Evolutionary conservation across 2,113 vertebrate genomes (phyloP).

Genomic region (Vidua macroura): DNA sequence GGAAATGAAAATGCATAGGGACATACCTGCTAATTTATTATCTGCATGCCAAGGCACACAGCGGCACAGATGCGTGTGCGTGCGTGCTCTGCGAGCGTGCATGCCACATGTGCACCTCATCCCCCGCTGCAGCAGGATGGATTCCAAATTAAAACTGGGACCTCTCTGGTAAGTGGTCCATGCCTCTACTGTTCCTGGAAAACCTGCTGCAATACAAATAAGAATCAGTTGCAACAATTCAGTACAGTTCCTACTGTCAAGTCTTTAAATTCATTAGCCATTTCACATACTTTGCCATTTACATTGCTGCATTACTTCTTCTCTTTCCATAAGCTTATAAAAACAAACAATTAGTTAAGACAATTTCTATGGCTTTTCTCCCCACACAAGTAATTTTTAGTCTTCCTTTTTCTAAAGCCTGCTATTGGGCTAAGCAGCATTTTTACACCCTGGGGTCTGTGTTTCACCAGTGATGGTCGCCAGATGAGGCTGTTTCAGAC

Average conservation of each 20-base stretch:
- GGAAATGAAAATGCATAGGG: not conserved
- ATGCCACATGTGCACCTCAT: not conserved
- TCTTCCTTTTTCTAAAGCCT: not conserved
- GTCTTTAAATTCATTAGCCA: not conserved
- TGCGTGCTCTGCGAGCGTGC: too few species aligned
- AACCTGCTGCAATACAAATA: not conserved
- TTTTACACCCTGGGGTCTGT: not conserved
- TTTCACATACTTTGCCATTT: conserved; percentile 2
- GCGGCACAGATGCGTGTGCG: not conserved
- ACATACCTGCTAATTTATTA: not conserved
- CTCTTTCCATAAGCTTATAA: not conserved
- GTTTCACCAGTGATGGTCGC: conserved; percentile 12
- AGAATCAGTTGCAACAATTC: not conserved
- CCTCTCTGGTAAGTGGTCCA: not conserved
- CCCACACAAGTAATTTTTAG: not conserved
- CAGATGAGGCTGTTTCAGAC: conserved; percentile 22
- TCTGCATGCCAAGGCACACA: not conserved
- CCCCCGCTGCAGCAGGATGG: not conserved
- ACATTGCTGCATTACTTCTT: not conserved
- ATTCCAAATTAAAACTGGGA: not conserved
- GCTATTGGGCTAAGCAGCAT: not conserved
- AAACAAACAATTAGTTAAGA: conserved; percentile 42
- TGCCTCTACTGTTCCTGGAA: not conserved
- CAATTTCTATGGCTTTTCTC: conserved; percentile 15
- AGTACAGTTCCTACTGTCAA: not conserved